Evolutionary conservation across 92 coral and sea anemone genomes (phyloP), one percentile per base, ranked within the genome.

Genomic region (Palythoa caribaeorum): DNA sequence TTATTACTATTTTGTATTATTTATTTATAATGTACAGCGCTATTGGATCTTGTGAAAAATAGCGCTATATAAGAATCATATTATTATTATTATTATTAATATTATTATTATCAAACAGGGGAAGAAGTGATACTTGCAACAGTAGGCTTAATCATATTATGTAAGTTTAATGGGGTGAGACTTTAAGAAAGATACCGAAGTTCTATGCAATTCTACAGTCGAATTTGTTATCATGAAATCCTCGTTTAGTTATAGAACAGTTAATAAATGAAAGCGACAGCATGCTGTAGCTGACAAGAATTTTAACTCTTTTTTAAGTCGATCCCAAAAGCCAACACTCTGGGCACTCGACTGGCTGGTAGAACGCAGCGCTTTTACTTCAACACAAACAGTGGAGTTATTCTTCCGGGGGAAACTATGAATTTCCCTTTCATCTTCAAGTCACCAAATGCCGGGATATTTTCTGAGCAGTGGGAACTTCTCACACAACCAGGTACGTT

Each of bases 361-460:
- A 75, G 86, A 15, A 88, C 94, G 21, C 99, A 94, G 38, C 95
- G 99, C 14, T 97, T 97, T 81, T 97, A 97, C 93, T 97, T 97
- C 77, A 96, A 97, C 79, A 94, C 95, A 28, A 97, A 95, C 90
- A 97, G 98, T 48, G 98, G 98, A 2, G 99, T 97, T 76, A 97
- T 97, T 85, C 95, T 97, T 0, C 99, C 99, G 3, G 99, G 99
- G 5, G 99, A 97, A 83, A 97, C 99, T 11, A 84, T 95, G 81
- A 95, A 93, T 79, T 97, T 97, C 19, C 99, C 99, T 17, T 97
- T 97, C 90, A 85, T 95, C 66, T 97, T 97, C 94, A 97, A 97
- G 84, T 97, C 99, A 6, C 89, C 95, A 13, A 94, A 92, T 79
- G 93, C 99, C 16, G 99, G 99, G 19, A 95, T 97, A 84, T 97